Base-by-base conservation (phyloP, 2,888 invertebrate species). In the Nycteola revayana region DNA sequence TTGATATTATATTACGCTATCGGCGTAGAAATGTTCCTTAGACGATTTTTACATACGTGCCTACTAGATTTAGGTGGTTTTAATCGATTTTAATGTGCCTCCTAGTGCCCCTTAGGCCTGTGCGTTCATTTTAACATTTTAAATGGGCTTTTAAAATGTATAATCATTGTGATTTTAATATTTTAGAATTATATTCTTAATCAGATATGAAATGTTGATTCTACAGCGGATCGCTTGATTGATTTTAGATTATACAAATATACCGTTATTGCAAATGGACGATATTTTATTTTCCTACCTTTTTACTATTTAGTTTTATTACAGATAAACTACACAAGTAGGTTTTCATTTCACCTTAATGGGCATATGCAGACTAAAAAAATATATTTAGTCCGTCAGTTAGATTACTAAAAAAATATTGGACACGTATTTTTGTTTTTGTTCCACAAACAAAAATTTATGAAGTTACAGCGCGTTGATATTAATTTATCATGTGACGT, bases 41-140 rank as follows among this genome's bases (percentile, higher is more conserved):
- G 72, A 66, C 43, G 61, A 60, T 60, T 69, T 70, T 71, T 57
- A 50, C 39, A 36, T 49, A 43, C 60, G 75, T 74, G 66, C 63
- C 61, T 54, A 62, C 60, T 71, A 65, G 57, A 59, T 53, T 64
- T 55, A 56, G 66, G 66, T 55, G 59, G 67, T 79, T 79, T 83
- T 79, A 73, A 78, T 59, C 37, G 28, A 64, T 69, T 79, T 76
- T 70, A 75, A 69, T 51, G 58, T 66, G 69, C 70, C 72, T 70
- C 45, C 36, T 63, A 54, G 57, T 60, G 49, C 36, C 37, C 28
- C 28, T 18, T 34, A 32, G 51, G 37, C 45, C 25, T 39, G 46
- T 42, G 42, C 40, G 30, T 36, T 54, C 22, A 27, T 56, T 56
- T 53, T 56, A 41, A 48, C 40, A 39, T 57, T 70, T 66, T 60